A percentile compares a stretch with the other conserved stretches of the same genome.
Evolutionary conservation across 2,113 vertebrate species (phyloP).

Genomic region (Erythrocercus mccallii): DNA sequence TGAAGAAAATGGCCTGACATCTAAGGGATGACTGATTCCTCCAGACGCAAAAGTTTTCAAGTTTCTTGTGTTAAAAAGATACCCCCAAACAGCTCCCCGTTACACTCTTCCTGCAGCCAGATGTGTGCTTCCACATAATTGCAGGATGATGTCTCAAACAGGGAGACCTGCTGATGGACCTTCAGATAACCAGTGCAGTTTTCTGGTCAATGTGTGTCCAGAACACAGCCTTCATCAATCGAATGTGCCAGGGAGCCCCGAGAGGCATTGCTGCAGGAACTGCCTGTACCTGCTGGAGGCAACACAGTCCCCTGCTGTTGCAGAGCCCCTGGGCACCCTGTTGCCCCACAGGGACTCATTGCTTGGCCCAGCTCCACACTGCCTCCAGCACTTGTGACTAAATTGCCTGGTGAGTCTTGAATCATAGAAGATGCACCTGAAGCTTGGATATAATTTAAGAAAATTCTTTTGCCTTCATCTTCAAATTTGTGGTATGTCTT

Average conservation of each 20-base stretch:
- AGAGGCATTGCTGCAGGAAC: background rate
- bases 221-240: accelerated
- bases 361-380: background rate
- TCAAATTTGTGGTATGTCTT: background rate
- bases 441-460: background rate
- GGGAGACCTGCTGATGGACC: background rate
- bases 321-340: background rate
- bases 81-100: background rate
- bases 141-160: accelerated
- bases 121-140: background rate
- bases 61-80: background rate
- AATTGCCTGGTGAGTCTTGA: background rate
- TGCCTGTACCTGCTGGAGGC: background rate
- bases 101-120: background rate
- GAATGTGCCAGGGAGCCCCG: background rate
- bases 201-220: accelerated
- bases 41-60: background rate
- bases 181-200: background rate
- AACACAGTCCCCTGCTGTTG: background rate
- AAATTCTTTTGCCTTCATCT: background rate
- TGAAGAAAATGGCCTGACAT: background rate
- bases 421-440: background rate
- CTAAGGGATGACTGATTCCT: background rate
- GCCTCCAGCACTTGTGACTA: background rate
- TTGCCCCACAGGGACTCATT: background rate